phyloP scores from a whole-genome alignment of 2,113 vertebrate species.

The Lagenorhynchus albirostris region DNA sequence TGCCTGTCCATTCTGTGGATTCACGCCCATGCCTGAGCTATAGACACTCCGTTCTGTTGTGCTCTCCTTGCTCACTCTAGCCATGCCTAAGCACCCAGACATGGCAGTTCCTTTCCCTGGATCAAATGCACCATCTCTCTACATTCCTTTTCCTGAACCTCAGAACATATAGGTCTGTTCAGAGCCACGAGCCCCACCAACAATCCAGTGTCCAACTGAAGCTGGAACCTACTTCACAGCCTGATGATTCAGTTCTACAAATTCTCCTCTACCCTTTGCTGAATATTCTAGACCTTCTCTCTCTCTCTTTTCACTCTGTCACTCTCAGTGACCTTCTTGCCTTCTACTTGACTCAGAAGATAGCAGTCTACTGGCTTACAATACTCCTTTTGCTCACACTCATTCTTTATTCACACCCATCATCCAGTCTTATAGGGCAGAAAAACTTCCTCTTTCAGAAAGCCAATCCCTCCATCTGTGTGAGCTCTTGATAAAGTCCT shows the following conservation, averaged over 20 bases:
- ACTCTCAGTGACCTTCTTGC: not conserved
- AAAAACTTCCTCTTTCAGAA: not conserved
- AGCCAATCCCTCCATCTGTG: not conserved
- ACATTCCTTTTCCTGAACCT: not conserved
- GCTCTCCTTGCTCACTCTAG: rapidly evolving
- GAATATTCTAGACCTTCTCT: not conserved
- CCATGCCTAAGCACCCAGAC: not conserved
- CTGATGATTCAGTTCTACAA: not conserved
- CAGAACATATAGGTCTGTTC: rapidly evolving
- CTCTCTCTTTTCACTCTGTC: not conserved
- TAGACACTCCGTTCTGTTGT: not conserved
- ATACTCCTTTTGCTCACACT: not conserved
- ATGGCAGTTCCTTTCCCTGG: not conserved
- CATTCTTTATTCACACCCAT: not conserved
- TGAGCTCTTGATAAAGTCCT: not conserved
- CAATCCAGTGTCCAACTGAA: rapidly evolving
- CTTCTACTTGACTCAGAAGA: not conserved
- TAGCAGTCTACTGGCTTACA: not conserved
- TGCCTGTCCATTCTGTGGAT: not conserved
- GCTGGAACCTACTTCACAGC: not conserved
- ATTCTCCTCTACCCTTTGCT: not conserved
- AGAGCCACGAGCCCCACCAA: not conserved
- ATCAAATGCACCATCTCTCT: not conserved
- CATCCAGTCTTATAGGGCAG: not conserved
- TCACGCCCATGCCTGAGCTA: not conserved